Evolutionary conservation across 2,113 vertebrate species (phyloP).

Genomic region (Lanius ludovicianus): DNA sequence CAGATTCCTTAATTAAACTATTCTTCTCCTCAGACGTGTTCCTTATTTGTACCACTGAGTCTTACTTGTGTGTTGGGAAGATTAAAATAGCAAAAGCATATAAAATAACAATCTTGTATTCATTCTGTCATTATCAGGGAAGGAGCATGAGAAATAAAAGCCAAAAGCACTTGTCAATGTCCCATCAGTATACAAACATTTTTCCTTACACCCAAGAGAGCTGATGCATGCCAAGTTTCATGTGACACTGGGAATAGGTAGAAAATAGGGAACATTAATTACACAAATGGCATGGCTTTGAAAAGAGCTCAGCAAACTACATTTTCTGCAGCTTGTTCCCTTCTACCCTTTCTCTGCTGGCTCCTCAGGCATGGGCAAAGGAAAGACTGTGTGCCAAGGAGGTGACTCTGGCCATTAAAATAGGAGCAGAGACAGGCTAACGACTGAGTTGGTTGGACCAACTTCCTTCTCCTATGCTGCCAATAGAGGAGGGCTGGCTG

Average conservation of each 20-base stretch:
- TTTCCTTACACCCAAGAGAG: not conserved
- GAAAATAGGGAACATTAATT: not conserved
- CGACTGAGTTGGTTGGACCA: not conserved
- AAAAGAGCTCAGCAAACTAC: not conserved
- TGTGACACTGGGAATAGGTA: not conserved
- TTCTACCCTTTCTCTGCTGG: accelerated
- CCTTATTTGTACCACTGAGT: not conserved
- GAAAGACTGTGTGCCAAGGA: not conserved
- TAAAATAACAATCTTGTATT: not conserved
- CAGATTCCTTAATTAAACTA: conserved; percentile 5
- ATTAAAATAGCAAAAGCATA: not conserved
- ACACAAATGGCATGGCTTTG: not conserved
- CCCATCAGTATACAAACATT: not conserved
- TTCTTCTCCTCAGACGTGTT: not conserved
- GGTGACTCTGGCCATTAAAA: not conserved
- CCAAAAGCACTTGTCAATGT: not conserved
- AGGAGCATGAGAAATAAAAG: not conserved
- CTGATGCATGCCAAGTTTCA: not conserved
- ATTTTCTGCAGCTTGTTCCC: not conserved
- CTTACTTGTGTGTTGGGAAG: not conserved
- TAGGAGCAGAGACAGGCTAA: accelerated
- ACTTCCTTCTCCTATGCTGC: not conserved
- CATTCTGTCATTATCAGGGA: not conserved
- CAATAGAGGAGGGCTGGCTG: accelerated
- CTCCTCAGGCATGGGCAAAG: not conserved